Conservation (phyloP, 2,888 invertebrate species). For the Philaethria dido region DNA sequence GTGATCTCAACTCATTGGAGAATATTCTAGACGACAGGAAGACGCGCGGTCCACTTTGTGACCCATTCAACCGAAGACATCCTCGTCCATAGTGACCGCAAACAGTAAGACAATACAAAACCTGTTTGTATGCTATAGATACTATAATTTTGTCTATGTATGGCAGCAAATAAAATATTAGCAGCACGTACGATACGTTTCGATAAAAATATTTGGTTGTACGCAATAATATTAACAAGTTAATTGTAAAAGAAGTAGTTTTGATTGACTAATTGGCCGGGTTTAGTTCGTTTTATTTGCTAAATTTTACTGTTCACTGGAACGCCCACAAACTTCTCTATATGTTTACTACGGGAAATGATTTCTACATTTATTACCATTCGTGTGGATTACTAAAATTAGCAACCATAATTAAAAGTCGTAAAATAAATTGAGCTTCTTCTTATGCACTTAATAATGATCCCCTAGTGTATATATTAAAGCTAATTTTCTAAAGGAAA, state of each 20-base stretch:
- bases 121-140: slow-evolving; percentile 59
- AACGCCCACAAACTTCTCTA: slow-evolving; percentile 62
- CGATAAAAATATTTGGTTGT: not conserved
- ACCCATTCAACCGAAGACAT: slow-evolving; percentile 64
- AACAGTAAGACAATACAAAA: slow-evolving; percentile 65
- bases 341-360: slow-evolving; percentile 54
- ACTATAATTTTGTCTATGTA: slow-evolving; percentile 44
- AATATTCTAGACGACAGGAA: slow-evolving; percentile 40
- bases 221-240: not conserved
- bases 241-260: not conserved
- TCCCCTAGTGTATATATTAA: slow-evolving; percentile 1
- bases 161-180: slow-evolving; percentile 46
- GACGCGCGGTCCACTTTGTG: slow-evolving; percentile 60
- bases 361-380: slow-evolving; percentile 39
- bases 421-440: slow-evolving; percentile 18
- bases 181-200: slow-evolving; percentile 14
- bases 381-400: slow-evolving; percentile 26
- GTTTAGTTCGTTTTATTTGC: slow-evolving; percentile 54
- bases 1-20: slow-evolving; percentile 47
- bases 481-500: slow-evolving; percentile 4
- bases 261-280: slow-evolving; percentile 31
- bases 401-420: slow-evolving; percentile 17
- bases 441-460: slow-evolving; percentile 9
- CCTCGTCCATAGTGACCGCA: slow-evolving; percentile 70
- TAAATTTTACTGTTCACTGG: slow-evolving; percentile 61